Percentiles rank a stretch among this genome's conserved stretches.
phyloP scores from a whole-genome alignment of 2,888 invertebrate species.

The Labia minor region DNA sequence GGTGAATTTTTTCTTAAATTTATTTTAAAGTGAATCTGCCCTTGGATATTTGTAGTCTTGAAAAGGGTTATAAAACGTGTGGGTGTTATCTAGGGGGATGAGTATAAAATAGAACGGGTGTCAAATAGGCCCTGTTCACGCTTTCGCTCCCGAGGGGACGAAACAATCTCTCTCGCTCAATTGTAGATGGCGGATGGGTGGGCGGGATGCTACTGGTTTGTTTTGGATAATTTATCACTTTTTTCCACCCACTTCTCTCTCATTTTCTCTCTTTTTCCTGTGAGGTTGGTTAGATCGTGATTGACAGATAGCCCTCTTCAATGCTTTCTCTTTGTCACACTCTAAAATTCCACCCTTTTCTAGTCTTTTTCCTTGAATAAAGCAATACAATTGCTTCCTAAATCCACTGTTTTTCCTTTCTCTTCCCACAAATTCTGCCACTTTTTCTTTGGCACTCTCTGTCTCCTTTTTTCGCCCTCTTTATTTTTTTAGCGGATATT shows the following conservation, averaged over 20 bases:
- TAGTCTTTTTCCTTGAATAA: background rate
- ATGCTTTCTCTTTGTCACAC: conserved; percentile 7
- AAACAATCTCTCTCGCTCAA: background rate
- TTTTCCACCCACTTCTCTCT: no score
- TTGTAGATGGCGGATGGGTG: background rate
- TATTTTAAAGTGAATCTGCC: no score
- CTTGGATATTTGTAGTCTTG: no score
- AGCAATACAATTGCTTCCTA: background rate
- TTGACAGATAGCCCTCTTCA: conserved; percentile 8
- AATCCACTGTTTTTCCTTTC: background rate
- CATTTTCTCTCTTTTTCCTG: background rate
- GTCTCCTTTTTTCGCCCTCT: no score
- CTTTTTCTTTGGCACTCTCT: no score
- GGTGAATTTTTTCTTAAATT: no score
- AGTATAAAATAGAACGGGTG: no score
- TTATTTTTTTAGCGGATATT: no score
- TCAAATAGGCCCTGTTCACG: background rate
- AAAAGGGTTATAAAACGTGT: no score
- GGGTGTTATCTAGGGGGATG: no score
- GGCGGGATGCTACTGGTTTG: background rate
- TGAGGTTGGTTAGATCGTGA: conserved; percentile 13
- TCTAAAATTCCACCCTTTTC: conserved; percentile 8
- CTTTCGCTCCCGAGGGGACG: background rate
- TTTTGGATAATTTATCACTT: conserved; percentile 13
- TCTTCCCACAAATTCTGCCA: background rate